Percentiles rank a stretch among this genome's conserved stretches.
These are phyloP conservation scores for Perithous albicinctus DNA, from an alignment of 2,888 invertebrate genomes.

Conservation along the genomic window DNA sequence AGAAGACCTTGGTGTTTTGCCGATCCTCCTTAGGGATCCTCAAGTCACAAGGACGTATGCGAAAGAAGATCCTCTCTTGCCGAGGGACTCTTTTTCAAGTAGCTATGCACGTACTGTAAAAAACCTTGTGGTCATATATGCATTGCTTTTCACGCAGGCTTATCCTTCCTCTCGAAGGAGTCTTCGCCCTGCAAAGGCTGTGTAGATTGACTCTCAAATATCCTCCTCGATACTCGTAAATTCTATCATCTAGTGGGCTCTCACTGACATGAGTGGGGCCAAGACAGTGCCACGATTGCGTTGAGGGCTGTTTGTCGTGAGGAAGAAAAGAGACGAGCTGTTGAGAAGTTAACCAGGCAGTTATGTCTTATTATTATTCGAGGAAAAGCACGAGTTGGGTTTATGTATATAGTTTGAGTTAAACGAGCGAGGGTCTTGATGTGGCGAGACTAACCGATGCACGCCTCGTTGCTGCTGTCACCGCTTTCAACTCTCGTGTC, in stretches of 20 bases:
- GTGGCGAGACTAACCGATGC: conserved; percentile 83
- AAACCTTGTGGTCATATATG: conserved; percentile 67
- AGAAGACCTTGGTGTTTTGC: conserved; percentile 78
- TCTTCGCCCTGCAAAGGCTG: conserved; percentile 10
- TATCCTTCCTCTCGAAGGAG: conserved; percentile 14
- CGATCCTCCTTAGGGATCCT: conserved; percentile 73
- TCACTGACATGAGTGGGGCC: conserved; percentile 1
- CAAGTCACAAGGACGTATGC: conserved; percentile 61
- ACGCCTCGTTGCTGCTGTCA: conserved; percentile 84
- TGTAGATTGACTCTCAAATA: conserved; percentile 47
- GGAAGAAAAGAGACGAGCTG: conserved; percentile 23
- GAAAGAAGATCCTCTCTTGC: conserved; percentile 62
- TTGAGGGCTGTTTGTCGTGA: conserved; percentile 24
- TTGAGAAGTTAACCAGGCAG: conserved; percentile 53
- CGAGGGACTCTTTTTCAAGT: conserved; percentile 63
- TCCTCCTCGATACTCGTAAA: conserved; percentile 51
- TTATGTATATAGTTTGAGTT: conserved; percentile 66
- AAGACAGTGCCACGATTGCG: conserved; percentile 5
- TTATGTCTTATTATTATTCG: conserved; percentile 71
- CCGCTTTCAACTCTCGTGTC: conserved; percentile 76
- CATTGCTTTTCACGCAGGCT: conserved; percentile 66
- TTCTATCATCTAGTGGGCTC: conserved; percentile 45
- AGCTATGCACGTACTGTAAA: conserved; percentile 55
- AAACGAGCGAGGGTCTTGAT: conserved; percentile 80
- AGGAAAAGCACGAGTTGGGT: conserved; percentile 68